phyloP scores from a whole-genome alignment of 2,797 vertebrate species.

The Denticeps clupeoides region DNA sequence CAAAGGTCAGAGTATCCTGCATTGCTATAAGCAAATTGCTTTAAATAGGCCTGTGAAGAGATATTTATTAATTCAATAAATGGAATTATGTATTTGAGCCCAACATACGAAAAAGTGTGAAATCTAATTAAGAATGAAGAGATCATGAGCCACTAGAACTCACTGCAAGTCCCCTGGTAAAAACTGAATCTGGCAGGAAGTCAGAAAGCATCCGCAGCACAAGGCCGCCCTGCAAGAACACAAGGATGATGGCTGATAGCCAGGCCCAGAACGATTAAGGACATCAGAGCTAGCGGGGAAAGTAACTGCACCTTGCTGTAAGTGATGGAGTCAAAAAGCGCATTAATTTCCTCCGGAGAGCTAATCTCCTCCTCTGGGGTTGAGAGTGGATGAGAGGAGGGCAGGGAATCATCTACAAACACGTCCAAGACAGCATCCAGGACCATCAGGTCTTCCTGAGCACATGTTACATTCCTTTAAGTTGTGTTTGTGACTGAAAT shows the following conservation, averaged over 20 bases:
- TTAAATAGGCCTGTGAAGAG: conserved; percentile 72
- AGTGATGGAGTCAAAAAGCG: conserved; percentile 78
- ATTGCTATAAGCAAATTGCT: conserved; percentile 63
- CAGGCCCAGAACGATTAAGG: no score
- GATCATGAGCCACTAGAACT: conserved; percentile 42
- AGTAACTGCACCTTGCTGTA: conserved; percentile 87
- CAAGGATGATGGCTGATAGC: no score
- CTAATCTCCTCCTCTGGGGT: conserved; percentile 65
- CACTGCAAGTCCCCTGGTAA: conserved; percentile 73
- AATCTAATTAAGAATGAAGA: no score
- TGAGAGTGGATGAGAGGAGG: conserved; percentile 79
- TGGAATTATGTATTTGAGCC: no score
- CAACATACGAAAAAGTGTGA: no score
- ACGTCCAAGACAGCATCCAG: conserved; percentile 63
- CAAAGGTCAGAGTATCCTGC: conserved; percentile 72
- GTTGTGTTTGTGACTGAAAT: no score
- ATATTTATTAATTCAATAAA: neutral
- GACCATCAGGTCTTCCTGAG: conserved; percentile 77
- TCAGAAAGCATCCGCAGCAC: conserved; percentile 85
- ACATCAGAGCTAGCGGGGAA: no score
- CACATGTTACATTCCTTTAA: no score
- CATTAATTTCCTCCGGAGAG: conserved; percentile 70
- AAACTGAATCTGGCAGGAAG: conserved; percentile 75
- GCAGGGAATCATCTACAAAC: conserved; percentile 73
- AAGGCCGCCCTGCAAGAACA: conserved; percentile 65